These are phyloP conservation scores for Himalopsyche kuldschensis DNA, from an alignment of 2,888 invertebrate species.

Conservation along the genomic window DNA sequence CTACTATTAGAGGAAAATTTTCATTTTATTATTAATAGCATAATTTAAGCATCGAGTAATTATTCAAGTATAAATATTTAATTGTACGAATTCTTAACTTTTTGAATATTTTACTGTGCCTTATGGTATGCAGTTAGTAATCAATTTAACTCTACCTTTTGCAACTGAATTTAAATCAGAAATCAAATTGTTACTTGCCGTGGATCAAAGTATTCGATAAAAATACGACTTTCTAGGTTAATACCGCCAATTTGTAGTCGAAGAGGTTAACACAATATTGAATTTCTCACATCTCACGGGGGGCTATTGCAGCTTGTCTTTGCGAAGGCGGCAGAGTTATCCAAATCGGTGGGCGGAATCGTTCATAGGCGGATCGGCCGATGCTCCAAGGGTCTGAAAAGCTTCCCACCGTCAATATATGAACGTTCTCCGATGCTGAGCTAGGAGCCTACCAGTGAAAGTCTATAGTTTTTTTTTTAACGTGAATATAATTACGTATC, in stretches of 20 bases:
- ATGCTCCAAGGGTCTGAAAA: background rate
- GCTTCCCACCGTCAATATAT: background rate
- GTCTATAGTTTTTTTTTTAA: background rate
- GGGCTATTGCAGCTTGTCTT: background rate
- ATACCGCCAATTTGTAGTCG: background rate
- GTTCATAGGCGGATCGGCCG: background rate
- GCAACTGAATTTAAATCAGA: no score
- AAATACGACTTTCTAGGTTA: background rate
- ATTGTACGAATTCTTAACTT: no score
- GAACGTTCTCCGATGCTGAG: background rate
- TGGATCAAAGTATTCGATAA: background rate
- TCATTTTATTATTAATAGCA: no score
- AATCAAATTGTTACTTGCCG: background rate
- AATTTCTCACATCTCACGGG: background rate
- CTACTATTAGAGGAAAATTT: no score
- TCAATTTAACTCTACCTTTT: no score
- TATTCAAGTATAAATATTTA: no score
- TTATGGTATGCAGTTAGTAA: no score
- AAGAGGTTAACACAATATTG: background rate
- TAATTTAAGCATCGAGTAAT: no score
- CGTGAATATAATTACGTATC: background rate
- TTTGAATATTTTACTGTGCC: no score
- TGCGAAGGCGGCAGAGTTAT: background rate
- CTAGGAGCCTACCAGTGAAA: background rate
- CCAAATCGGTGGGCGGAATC: background rate